Evolutionary conservation across 92 coral and sea anemone species (phyloP).

Genomic region (Hydrozoanthus gracilis): DNA sequence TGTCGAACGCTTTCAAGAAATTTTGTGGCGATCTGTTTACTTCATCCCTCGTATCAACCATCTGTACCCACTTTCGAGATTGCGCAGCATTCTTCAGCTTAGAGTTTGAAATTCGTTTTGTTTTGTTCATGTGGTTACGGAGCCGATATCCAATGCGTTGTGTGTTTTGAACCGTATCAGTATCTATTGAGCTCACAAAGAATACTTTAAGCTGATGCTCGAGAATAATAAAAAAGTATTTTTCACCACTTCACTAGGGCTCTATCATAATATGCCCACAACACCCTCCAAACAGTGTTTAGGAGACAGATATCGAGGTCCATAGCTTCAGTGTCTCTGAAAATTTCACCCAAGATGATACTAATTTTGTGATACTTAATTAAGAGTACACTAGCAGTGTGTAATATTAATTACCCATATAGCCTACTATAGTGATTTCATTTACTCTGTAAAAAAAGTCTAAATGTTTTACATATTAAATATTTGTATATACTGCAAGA

Average conservation of each 20-base stretch:
- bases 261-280: neutral
- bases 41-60: neutral
- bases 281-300: neutral
- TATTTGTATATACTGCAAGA: neutral
- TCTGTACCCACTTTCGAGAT: neutral
- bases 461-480: neutral
- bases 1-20: neutral
- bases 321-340: neutral
- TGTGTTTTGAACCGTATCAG: no score
- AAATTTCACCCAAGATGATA: neutral
- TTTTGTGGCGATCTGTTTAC: neutral
- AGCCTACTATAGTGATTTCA: neutral
- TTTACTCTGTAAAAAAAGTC: neutral
- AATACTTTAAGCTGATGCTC: neutral
- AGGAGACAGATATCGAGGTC: neutral
- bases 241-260: neutral
- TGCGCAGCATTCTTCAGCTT: neutral
- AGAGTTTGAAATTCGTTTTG: neutral
- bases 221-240: neutral
- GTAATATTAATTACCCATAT: neutral
- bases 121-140: constrained; percentile 7
- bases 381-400: neutral
- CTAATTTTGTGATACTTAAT: neutral
- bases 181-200: neutral
- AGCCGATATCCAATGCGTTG: neutral